Evolutionary conservation across 2,113 vertebrate species (phyloP).

Genomic region (Anguilla rostrata): DNA sequence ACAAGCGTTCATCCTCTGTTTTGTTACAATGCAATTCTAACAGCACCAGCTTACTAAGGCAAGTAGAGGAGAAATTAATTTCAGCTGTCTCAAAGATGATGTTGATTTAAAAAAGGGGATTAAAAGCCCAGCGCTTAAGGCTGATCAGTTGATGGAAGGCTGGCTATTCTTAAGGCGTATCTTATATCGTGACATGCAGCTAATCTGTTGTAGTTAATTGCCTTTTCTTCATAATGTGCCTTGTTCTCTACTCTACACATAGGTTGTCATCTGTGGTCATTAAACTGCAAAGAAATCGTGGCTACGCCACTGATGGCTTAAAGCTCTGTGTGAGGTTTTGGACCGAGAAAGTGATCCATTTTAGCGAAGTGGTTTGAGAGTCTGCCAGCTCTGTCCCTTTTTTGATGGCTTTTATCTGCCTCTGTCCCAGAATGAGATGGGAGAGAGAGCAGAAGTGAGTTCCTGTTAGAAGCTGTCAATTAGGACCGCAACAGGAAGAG

Average conservation of each 20-base stretch:
- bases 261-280: too few species aligned
- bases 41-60: not conserved
- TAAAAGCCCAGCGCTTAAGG: not conserved
- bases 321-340: not conserved
- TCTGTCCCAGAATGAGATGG: not conserved
- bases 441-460: not conserved
- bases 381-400: not conserved
- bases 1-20: not conserved
- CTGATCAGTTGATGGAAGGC: not conserved
- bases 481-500: not conserved
- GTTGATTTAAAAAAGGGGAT: not conserved
- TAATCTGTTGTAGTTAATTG: too few species aligned
- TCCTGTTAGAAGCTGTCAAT: not conserved
- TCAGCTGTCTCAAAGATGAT: not conserved
- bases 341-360: not conserved
- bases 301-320: not conserved
- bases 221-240: too few species aligned
- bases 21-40: not conserved
- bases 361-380: not conserved
- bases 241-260: too few species aligned
- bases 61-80: not conserved
- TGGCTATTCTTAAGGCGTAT: too few species aligned
- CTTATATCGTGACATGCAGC: too few species aligned
- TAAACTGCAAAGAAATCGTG: not conserved
- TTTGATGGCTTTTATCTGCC: not conserved